A percentile compares a stretch with the other conserved stretches of the same genome.
Conservation (phyloP, 2,797 vertebrate genomes). For the Rhincodon typus region DNA sequence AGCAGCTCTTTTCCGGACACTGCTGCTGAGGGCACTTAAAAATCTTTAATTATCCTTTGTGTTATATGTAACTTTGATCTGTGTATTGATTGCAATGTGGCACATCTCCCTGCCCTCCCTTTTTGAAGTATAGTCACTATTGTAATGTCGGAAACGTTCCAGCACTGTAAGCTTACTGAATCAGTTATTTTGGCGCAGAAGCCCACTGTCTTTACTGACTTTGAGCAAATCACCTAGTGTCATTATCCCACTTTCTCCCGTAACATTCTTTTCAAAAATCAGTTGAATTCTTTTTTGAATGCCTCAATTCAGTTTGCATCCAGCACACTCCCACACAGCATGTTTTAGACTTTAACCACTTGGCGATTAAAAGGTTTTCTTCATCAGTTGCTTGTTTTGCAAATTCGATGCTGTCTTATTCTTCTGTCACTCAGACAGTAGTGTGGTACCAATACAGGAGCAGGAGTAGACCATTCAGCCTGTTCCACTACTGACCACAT, state of each 20-base stretch:
- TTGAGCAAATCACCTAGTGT: too few species aligned
- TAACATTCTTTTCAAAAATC: too few species aligned
- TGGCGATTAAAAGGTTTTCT: too few species aligned
- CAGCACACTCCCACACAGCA: neutral
- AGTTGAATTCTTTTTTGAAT: too few species aligned
- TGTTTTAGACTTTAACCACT: too few species aligned
- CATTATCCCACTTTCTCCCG: too few species aligned
- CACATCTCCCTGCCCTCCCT: neutral
- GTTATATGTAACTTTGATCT: neutral
- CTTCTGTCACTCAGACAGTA: neutral
- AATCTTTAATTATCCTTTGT: neutral
- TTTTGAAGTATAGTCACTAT: neutral
- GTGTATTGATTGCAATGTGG: neutral
- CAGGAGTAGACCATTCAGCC: too few species aligned
- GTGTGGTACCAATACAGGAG: neutral
- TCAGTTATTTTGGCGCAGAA: too few species aligned
- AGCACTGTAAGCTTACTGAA: neutral
- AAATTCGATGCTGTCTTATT: too few species aligned
- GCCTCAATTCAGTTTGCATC: too few species aligned
- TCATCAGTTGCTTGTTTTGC: too few species aligned
- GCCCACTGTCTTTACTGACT: too few species aligned
- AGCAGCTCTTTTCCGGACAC: neutral
- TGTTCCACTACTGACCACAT: neutral
- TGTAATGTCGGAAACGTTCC: neutral
- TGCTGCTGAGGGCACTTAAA: neutral